Evolutionary conservation across 2,113 vertebrate genomes (phyloP).

Genomic region (Apeltes quadracus): DNA sequence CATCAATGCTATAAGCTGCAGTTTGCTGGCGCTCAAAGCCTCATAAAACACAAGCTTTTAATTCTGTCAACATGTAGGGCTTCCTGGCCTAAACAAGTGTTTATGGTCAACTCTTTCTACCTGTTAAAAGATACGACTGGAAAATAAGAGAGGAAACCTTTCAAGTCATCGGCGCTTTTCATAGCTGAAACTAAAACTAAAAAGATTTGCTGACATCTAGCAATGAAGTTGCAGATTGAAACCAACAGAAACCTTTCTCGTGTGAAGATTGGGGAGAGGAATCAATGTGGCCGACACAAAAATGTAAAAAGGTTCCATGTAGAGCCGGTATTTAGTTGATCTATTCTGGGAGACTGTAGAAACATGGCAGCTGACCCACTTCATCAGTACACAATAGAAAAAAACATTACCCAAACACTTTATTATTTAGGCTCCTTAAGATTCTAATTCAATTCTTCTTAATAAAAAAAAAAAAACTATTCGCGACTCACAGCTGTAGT

Average conservation of each 20-base stretch:
- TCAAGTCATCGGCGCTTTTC: too few species aligned
- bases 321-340: not conserved
- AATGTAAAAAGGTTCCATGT: not conserved
- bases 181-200: too few species aligned
- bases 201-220: too few species aligned
- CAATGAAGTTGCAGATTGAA: too few species aligned
- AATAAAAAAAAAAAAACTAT: not conserved
- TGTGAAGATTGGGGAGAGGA: not conserved
- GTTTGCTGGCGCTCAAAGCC: conserved; percentile 15
- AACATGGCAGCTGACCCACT: not conserved
- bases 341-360: not conserved
- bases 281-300: not conserved
- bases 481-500: conserved; percentile 93
- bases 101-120: not conserved
- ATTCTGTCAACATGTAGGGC: not conserved
- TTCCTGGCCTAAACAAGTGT: conserved; percentile 21
- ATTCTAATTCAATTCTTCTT: not conserved
- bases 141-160: not conserved
- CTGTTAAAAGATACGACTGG: not conserved
- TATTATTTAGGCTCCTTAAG: too few species aligned
- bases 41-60: conserved; percentile 72
- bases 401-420: too few species aligned
- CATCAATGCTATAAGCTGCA: conserved; percentile 29
- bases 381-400: too few species aligned
- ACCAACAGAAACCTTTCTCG: not conserved